A percentile compares a stretch with the other conserved stretches of the same genome.
phyloP scores from a whole-genome alignment of 1,140 invertebrate genomes.

The Aleiodes sp. region DNA sequence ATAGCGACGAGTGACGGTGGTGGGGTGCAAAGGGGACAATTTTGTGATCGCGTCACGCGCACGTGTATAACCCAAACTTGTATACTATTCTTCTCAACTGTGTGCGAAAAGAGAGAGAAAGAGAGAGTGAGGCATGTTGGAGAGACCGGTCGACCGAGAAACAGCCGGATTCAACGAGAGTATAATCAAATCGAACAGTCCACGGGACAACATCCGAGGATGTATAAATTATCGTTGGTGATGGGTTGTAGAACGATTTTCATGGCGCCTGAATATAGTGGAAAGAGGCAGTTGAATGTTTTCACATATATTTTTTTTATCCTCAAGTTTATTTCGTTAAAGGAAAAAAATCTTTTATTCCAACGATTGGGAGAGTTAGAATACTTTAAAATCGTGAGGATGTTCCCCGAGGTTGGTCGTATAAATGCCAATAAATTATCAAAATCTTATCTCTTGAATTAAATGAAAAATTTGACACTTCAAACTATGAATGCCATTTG shows the following conservation, averaged over 20 bases:
- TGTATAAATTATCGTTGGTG: slow-evolving; percentile 13
- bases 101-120: neutral
- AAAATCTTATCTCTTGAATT: neutral
- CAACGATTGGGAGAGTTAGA: neutral
- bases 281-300: neutral
- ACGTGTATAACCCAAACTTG: slow-evolving; percentile 22
- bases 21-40: neutral
- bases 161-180: slow-evolving; percentile 18
- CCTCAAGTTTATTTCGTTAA: too few species aligned
- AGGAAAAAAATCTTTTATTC: too few species aligned
- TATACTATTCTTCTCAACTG: neutral
- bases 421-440: neutral
- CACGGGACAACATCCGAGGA: slow-evolving; percentile 8
- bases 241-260: slow-evolving; percentile 8
- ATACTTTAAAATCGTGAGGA: slow-evolving; percentile 5
- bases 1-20: neutral
- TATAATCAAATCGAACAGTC: slow-evolving; percentile 27
- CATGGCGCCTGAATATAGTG: slow-evolving; percentile 11
- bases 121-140: neutral
- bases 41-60: slow-evolving; percentile 24
- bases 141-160: neutral
- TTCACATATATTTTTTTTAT: neutral
- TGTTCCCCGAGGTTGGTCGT: neutral
- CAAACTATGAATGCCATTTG: neutral
- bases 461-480: neutral